These are phyloP conservation scores for Lepidocyrtinus sp. DNA, from an alignment of 2,888 invertebrate genomes.

Conservation along the genomic window DNA sequence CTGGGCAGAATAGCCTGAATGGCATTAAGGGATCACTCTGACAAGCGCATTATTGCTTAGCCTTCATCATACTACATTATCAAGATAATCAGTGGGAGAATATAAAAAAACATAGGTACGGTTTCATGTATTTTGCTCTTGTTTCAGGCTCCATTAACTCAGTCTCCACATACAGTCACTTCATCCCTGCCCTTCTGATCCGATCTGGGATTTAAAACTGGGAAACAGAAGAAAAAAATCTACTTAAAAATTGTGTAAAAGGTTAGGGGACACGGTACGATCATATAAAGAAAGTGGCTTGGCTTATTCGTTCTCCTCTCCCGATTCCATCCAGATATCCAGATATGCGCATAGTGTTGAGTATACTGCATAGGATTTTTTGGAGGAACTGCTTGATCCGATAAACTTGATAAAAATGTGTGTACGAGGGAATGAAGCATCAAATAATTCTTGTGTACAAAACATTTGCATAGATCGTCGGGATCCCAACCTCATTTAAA, in stretches of 20 bases:
- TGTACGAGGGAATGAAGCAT: no score
- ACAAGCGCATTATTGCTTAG: background rate
- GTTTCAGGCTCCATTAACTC: background rate
- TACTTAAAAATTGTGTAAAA: background rate
- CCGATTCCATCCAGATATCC: no score
- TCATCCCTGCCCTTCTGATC: background rate
- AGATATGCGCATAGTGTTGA: no score
- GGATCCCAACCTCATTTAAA: no score
- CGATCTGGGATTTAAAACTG: background rate
- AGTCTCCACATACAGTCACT: background rate
- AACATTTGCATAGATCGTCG: no score
- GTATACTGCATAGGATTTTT: no score
- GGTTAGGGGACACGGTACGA: no score
- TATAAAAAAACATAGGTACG: background rate
- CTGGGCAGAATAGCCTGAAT: background rate
- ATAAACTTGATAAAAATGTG: no score
- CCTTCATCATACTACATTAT: background rate
- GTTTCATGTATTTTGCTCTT: background rate
- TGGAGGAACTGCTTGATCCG: no score
- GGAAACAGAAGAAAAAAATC: background rate
- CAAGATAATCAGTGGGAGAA: background rate
- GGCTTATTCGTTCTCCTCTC: no score
- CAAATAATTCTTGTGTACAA: no score
- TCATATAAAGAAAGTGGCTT: no score
- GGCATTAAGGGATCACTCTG: conserved; percentile 46